A percentile compares a stretch with the other conserved stretches of the same genome.
Evolutionary conservation across 35 echinoderm and acorn worm genomes (phyloP).

Genomic region (Ophiothrix spiculata): DNA sequence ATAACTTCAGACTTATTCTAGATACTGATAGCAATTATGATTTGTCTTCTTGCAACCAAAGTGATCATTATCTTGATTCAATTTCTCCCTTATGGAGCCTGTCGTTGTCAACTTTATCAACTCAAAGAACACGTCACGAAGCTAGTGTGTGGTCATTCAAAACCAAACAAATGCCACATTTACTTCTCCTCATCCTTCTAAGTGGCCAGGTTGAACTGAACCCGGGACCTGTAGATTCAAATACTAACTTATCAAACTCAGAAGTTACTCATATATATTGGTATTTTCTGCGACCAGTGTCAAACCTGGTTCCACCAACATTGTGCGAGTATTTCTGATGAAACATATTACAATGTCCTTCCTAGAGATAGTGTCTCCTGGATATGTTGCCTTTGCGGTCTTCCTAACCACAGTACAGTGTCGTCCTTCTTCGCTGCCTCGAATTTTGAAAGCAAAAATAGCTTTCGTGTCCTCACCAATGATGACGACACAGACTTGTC

Average conservation of each 20-base stretch:
- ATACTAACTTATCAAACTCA: neutral
- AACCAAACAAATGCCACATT: neutral
- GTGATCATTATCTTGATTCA: no score
- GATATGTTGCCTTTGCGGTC: conserved; percentile 36
- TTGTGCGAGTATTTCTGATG: conserved; percentile 10
- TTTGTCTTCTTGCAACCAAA: no score
- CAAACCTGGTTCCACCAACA: conserved; percentile 42
- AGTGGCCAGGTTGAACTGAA: conserved; percentile 52
- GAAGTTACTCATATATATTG: neutral
- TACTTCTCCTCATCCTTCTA: neutral
- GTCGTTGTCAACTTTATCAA: neutral
- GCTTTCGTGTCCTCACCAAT: neutral
- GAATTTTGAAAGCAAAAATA: neutral
- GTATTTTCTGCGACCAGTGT: conserved; percentile 34
- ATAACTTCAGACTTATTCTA: no score
- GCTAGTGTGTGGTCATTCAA: neutral
- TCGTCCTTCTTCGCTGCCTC: neutral
- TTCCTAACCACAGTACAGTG: neutral
- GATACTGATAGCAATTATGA: no score
- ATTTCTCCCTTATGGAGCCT: neutral
- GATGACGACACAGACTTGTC: no score
- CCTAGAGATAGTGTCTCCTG: conserved; percentile 11
- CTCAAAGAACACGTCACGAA: neutral
- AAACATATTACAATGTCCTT: neutral
- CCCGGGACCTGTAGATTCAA: conserved; percentile 16